These are phyloP conservation scores for Gila robusta DNA, from an alignment of 2,797 vertebrate genomes.

Conservation along the genomic window DNA sequence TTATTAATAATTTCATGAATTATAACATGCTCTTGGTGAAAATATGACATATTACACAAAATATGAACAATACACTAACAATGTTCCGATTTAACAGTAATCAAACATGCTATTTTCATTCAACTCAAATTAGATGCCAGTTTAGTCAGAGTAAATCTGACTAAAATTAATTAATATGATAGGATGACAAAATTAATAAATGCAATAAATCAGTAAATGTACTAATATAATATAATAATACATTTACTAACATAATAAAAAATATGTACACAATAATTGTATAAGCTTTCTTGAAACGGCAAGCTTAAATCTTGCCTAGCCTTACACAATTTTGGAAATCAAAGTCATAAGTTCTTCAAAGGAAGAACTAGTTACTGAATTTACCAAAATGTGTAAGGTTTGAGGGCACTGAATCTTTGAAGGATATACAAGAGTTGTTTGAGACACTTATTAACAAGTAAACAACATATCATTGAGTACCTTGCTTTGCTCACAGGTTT, in stretches of 20 bases:
- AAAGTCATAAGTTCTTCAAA: slow-evolving; percentile 29
- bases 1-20: not conserved
- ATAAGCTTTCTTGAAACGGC: not conserved
- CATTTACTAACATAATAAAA: not conserved
- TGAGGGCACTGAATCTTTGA: slow-evolving; percentile 22
- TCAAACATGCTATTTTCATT: not conserved
- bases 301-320: not conserved
- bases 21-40: not conserved
- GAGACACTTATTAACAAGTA: slow-evolving; percentile 24
- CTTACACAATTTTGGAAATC: slow-evolving; percentile 6
- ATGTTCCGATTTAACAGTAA: not conserved
- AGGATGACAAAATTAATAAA: not conserved
- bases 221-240: not conserved
- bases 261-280: not conserved
- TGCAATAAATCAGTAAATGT: not conserved
- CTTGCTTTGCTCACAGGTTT: not conserved
- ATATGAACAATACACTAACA: not conserved
- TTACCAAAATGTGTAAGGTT: slow-evolving; percentile 3
- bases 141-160: not conserved
- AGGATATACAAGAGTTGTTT: slow-evolving; percentile 24
- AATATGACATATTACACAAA: not conserved
- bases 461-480: slow-evolving; percentile 17
- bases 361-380: not conserved
- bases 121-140: not conserved
- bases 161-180: not conserved